These are phyloP conservation scores for Caradrina kadenii DNA, from an alignment of 2,888 invertebrate genomes.

Conservation along the genomic window DNA sequence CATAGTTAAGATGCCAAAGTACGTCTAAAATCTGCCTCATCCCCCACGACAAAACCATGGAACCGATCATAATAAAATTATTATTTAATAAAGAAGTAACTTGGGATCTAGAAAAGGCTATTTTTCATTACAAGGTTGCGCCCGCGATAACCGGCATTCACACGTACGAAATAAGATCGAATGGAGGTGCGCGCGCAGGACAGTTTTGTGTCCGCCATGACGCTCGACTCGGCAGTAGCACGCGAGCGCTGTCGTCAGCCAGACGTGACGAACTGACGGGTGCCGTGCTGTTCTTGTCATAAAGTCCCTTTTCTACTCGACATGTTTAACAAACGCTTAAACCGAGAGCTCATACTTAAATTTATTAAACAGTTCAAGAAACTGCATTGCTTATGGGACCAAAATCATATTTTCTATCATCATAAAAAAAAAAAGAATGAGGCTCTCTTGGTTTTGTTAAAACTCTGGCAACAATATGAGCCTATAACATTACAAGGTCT, in stretches of 20 bases:
- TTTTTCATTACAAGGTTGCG: background rate
- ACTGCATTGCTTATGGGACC: slow-evolving; percentile 34
- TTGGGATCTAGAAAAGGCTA: too few relatives aligned
- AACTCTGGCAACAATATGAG: slow-evolving; percentile 28
- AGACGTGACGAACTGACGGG: background rate
- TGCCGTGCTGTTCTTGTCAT: background rate
- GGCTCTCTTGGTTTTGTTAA: slow-evolving; percentile 19
- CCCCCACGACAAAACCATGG: too few relatives aligned
- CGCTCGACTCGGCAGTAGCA: slow-evolving; percentile 26
- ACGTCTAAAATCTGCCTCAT: too few relatives aligned
- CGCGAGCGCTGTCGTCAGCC: background rate
- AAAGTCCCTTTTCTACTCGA: too few relatives aligned
- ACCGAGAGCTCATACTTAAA: slow-evolving; percentile 10
- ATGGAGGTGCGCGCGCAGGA: background rate
- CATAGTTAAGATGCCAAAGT: too few relatives aligned
- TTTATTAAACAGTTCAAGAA: slow-evolving; percentile 29
- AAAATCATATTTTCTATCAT: slow-evolving; percentile 14
- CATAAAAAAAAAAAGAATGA: background rate
- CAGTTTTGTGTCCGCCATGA: background rate
- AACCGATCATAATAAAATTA: too few relatives aligned
- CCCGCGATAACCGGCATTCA: background rate
- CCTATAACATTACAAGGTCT: background rate
- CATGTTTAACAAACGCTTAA: background rate
- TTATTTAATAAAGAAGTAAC: too few relatives aligned
- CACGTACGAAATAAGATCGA: background rate